Percentiles rank a stretch among this genome's conserved stretches.
These are phyloP conservation scores for Drosophila barbarae DNA, from an alignment of 2,888 invertebrate species.

Conservation along the genomic window DNA sequence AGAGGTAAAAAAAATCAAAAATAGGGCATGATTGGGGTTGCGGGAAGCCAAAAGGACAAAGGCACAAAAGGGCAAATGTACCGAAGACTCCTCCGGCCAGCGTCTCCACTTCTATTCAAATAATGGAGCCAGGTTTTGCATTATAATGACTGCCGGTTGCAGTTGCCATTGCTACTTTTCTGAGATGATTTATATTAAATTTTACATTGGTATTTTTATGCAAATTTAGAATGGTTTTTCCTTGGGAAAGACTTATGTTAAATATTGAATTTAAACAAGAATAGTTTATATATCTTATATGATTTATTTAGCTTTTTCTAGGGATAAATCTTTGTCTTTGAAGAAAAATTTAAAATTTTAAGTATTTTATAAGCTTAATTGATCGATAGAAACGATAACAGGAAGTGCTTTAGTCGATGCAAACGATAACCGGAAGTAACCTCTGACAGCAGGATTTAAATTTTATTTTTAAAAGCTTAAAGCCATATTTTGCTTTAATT, in stretches of 20 bases:
- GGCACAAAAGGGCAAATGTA: slow-evolving; percentile 22
- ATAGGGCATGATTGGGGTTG: slow-evolving; percentile 19
- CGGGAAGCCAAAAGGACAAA: slow-evolving; percentile 18
- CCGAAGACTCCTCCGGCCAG: not conserved
- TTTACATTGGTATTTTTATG: slow-evolving; percentile 3
- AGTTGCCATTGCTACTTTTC: slow-evolving; percentile 16
- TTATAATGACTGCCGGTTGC: slow-evolving; percentile 29
- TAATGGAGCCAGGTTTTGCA: slow-evolving; percentile 29
- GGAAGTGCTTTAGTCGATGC: not conserved
- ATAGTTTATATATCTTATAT: not conserved
- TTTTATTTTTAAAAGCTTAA: no score
- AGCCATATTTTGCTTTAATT: not conserved
- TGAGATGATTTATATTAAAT: slow-evolving; percentile 30
- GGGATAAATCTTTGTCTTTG: not conserved
- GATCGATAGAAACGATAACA: not conserved
- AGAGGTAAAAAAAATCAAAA: slow-evolving; percentile 1
- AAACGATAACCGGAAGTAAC: not conserved
- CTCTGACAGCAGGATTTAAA: not conserved
- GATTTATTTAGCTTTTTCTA: not conserved
- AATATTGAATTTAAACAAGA: slow-evolving; percentile 5
- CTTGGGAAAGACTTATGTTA: not conserved
- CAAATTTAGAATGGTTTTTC: not conserved
- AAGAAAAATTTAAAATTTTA: not conserved
- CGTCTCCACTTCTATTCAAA: slow-evolving; percentile 32
- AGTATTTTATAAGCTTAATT: no score